A percentile compares a stretch with the other conserved stretches of the same genome.
phyloP scores from a whole-genome alignment of 2,797 vertebrate genomes.

The Dendrocincla fuliginosa region DNA sequence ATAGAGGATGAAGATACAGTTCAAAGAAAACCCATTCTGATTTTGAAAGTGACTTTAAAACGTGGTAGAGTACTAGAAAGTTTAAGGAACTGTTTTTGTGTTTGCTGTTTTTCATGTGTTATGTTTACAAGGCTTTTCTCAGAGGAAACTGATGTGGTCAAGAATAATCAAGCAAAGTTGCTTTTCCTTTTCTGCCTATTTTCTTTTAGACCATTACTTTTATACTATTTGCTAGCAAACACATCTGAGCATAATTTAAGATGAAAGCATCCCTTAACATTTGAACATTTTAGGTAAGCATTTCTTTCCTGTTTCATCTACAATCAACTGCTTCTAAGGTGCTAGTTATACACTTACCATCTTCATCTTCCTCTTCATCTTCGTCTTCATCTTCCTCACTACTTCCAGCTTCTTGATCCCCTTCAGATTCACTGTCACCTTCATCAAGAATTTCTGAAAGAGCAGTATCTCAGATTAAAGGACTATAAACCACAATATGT shows the following conservation, averaged over 20 bases:
- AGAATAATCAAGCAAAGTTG: not conserved
- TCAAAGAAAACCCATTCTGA: not conserved
- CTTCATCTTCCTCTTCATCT: slow-evolving; percentile 80
- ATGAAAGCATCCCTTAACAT: not conserved
- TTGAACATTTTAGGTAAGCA: not conserved
- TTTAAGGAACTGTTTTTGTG: not conserved
- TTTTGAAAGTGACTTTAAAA: not conserved
- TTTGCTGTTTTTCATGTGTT: not conserved
- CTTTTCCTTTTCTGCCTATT: not conserved
- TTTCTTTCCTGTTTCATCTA: not conserved
- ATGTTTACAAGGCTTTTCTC: not conserved
- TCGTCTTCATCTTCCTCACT: slow-evolving; percentile 88
- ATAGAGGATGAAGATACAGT: not conserved
- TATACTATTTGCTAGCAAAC: not conserved
- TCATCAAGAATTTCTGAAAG: slow-evolving; percentile 94
- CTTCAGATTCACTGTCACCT: slow-evolving; percentile 90
- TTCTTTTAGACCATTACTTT: not conserved
- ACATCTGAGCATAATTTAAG: not conserved
- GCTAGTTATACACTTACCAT: slow-evolving; percentile 67
- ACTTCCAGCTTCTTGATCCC: slow-evolving; percentile 85
- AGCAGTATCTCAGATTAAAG: not conserved
- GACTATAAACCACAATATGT: not conserved
- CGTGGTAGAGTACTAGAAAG: not conserved
- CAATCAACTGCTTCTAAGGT: not conserved
- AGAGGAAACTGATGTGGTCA: not conserved